A percentile compares a stretch with the other conserved stretches of the same genome.
These are phyloP conservation scores for Limulus polyphemus DNA, from an alignment of 2,888 invertebrate genomes.

Conservation along the genomic window DNA sequence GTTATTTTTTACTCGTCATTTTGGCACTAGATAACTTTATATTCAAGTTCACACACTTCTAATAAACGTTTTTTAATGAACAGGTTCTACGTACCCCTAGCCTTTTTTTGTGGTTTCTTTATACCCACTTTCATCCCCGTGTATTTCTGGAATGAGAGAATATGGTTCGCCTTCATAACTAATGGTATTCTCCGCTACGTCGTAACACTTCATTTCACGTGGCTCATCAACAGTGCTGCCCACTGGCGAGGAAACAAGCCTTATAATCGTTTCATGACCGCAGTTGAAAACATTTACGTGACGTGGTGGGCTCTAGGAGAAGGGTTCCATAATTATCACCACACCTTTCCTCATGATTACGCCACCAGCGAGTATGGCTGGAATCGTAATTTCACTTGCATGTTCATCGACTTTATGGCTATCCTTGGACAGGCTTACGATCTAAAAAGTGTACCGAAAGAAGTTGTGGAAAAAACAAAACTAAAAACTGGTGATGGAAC, in stretches of 20 bases:
- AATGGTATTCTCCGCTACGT: slow-evolving; percentile 66
- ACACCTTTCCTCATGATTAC: slow-evolving; percentile 27
- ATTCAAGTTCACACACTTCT: no score
- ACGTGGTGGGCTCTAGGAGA: slow-evolving; percentile 33
- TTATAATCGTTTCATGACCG: slow-evolving; percentile 37
- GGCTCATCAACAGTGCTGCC: slow-evolving; percentile 42
- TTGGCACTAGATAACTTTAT: no score
- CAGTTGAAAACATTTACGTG: slow-evolving; percentile 36
- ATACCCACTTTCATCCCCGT: slow-evolving; percentile 60
- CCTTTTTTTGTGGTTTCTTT: slow-evolving; percentile 33
- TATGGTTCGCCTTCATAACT: slow-evolving; percentile 66
- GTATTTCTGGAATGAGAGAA: slow-evolving; percentile 66
- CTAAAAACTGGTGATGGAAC: slow-evolving; percentile 17
- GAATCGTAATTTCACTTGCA: slow-evolving; percentile 33
- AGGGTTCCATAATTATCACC: slow-evolving; percentile 38
- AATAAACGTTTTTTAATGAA: not conserved
- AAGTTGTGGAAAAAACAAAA: slow-evolving; percentile 15
- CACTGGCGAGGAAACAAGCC: slow-evolving; percentile 41
- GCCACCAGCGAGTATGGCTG: slow-evolving; percentile 37
- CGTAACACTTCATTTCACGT: slow-evolving; percentile 45
- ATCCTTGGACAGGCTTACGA: slow-evolving; percentile 34
- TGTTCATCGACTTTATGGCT: slow-evolving; percentile 37
- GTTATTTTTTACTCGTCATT: no score
- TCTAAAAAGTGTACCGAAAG: slow-evolving; percentile 12
- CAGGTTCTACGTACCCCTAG: slow-evolving; percentile 2